phyloP scores from a whole-genome alignment of 2,797 vertebrate genomes.

The Diceros bicornis region DNA sequence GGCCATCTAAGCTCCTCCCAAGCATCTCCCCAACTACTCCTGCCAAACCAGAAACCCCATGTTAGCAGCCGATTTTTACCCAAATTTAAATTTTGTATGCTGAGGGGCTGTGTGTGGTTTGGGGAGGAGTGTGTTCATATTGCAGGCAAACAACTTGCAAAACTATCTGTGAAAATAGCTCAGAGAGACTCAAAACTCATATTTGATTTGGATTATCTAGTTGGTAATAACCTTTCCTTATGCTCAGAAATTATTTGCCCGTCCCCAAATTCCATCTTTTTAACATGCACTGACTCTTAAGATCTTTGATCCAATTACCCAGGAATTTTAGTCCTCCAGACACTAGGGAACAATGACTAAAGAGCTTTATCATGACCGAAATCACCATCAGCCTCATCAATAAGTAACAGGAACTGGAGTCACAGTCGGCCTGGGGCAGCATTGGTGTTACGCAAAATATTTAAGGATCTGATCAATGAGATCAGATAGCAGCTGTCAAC shows the following conservation, averaged over 20 bases:
- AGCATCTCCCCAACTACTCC: background rate
- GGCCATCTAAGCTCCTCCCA: background rate
- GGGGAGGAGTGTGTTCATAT: background rate
- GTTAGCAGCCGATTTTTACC: background rate
- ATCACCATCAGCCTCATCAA: slow-evolving; percentile 26
- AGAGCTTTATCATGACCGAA: background rate
- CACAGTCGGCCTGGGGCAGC: background rate
- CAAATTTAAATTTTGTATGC: background rate
- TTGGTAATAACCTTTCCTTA: slow-evolving; percentile 2
- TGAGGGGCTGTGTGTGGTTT: background rate
- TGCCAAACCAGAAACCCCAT: background rate
- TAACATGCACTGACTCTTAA: background rate
- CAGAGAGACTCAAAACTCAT: background rate
- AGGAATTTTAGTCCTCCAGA: slow-evolving; percentile 9
- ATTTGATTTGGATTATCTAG: background rate
- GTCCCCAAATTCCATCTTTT: slow-evolving; percentile 47
- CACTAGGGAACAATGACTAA: background rate
- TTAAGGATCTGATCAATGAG: slow-evolving; percentile 9
- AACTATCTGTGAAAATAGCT: background rate
- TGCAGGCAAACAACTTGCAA: background rate
- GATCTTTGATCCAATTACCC: slow-evolving; percentile 27
- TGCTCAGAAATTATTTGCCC: slow-evolving; percentile 50
- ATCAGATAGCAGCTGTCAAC: background rate
- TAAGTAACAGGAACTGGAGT: slow-evolving; percentile 20
- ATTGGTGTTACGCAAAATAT: background rate